Conservation (phyloP, 2,797 vertebrate genomes). For the Morelia viridis region DNA sequence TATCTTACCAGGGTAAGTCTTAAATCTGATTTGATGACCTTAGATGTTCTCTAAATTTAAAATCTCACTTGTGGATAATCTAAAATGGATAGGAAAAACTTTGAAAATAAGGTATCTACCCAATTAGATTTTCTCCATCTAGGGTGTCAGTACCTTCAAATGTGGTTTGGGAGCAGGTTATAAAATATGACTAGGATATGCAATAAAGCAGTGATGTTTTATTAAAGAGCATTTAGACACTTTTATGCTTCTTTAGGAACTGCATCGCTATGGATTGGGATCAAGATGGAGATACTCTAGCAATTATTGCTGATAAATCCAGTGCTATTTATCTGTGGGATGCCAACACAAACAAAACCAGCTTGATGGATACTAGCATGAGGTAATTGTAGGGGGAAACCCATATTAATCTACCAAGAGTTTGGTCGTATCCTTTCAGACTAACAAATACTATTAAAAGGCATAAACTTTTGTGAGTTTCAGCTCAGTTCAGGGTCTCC, state of each 20-base stretch:
- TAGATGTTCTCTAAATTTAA: slow-evolving; percentile 22
- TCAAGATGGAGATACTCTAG: slow-evolving; percentile 93
- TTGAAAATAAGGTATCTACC: neutral
- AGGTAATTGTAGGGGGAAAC: slow-evolving; percentile 72
- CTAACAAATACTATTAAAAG: too few relatives aligned
- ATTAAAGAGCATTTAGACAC: neutral
- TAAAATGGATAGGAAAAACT: neutral
- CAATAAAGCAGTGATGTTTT: neutral
- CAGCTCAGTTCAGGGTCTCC: too few relatives aligned
- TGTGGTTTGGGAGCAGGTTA: neutral
- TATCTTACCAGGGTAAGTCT: slow-evolving; percentile 85
- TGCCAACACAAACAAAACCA: slow-evolving; percentile 90
- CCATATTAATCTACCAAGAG: too few relatives aligned
- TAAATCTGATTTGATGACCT: slow-evolving; percentile 23
- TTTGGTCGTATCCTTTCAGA: too few relatives aligned
- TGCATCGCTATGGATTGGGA: slow-evolving; percentile 96
- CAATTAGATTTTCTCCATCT: neutral
- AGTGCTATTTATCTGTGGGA: slow-evolving; percentile 91
- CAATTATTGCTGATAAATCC: slow-evolving; percentile 91
- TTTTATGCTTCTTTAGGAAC: slow-evolving; percentile 63
- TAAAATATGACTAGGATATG: accelerated
- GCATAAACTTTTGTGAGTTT: too few relatives aligned
- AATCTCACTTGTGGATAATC: slow-evolving; percentile 4
- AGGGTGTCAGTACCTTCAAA: neutral
- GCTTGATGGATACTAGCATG: slow-evolving; percentile 92